Conservation (phyloP, 2,888 invertebrate genomes). For the Azorinus chamasolen region DNA sequence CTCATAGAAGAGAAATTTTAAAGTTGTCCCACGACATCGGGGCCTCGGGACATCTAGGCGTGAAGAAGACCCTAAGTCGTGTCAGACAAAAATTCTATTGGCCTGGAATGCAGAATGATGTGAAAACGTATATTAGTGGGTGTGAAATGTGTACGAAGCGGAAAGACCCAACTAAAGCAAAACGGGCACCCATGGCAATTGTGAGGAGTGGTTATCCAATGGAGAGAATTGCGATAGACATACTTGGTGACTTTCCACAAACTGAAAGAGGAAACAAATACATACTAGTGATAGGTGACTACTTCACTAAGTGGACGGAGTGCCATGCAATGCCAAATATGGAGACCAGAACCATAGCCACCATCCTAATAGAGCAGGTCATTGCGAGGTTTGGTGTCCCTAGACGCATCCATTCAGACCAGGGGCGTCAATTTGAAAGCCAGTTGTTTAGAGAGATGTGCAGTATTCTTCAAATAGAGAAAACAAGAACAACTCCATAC, state of each 20-base stretch:
- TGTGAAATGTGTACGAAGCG: too few relatives aligned
- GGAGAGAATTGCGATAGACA: conserved; percentile 10
- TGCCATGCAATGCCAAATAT: conserved; percentile 8
- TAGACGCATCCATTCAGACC: background rate
- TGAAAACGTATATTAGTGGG: too few relatives aligned
- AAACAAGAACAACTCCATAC: conserved; percentile 7
- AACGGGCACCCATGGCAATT: conserved; percentile 3
- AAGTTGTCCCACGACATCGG: conserved; percentile 19
- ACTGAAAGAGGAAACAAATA: background rate
- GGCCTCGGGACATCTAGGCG: conserved; percentile 18
- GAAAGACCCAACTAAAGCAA: too few relatives aligned
- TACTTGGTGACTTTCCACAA: conserved; percentile 4
- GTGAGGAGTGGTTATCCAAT: conserved; percentile 2
- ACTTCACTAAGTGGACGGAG: conserved; percentile 8
- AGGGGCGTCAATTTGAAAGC: conserved; percentile 9
- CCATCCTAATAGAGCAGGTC: background rate
- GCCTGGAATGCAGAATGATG: too few relatives aligned
- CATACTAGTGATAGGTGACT: background rate
- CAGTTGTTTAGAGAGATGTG: conserved; percentile 7
- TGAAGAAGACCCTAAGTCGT: conserved; percentile 13
- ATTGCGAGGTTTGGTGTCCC: conserved; percentile 4
- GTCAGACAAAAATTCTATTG: too few relatives aligned
- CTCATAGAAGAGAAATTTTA: conserved; percentile 2
- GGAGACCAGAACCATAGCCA: conserved; percentile 1
- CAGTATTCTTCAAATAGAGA: background rate